phyloP scores from a whole-genome alignment of 1,140 invertebrate genomes.

The Hypsibius dujardini region DNA sequence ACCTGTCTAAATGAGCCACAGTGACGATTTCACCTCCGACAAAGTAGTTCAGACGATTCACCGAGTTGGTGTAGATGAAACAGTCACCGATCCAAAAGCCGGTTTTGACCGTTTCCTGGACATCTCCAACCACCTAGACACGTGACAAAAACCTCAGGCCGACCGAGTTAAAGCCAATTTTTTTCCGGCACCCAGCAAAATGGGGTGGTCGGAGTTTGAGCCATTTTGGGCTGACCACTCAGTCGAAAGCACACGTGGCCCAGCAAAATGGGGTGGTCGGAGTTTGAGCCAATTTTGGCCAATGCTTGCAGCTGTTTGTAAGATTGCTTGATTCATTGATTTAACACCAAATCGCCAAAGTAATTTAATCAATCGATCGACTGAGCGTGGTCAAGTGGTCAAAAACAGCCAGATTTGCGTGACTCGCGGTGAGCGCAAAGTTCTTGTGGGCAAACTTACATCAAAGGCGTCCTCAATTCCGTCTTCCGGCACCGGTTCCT shows the following conservation, averaged over 20 bases:
- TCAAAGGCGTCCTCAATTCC: constrained; percentile 93
- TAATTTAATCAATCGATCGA: too few relatives aligned
- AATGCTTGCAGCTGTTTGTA: too few relatives aligned
- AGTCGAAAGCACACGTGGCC: too few relatives aligned
- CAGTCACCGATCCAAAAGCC: constrained; percentile 97
- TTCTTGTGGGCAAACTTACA: constrained; percentile 38
- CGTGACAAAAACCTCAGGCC: neutral
- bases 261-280: too few relatives aligned
- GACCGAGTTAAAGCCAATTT: neutral
- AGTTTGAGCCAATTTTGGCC: too few relatives aligned
- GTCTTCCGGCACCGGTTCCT: constrained; percentile 64
- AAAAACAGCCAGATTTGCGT: constrained; percentile 26
- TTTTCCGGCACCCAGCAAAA: neutral
- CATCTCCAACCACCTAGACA: constrained; percentile 51
- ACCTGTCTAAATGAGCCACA: constrained; percentile 82
- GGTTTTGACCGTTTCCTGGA: constrained; percentile 80
- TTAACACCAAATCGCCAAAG: too few relatives aligned
- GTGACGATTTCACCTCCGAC: constrained; percentile 97
- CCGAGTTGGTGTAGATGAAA: constrained; percentile 95
- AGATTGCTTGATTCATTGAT: too few relatives aligned
- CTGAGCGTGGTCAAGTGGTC: constrained; percentile 30
- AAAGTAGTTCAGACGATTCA: constrained; percentile 95
- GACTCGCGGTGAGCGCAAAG: constrained; percentile 18
- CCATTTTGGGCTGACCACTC: constrained; percentile 25
- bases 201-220: neutral